Evolutionary conservation across 1,140 invertebrate species (phyloP).

Genomic region (Drosophila lacertosa): DNA sequence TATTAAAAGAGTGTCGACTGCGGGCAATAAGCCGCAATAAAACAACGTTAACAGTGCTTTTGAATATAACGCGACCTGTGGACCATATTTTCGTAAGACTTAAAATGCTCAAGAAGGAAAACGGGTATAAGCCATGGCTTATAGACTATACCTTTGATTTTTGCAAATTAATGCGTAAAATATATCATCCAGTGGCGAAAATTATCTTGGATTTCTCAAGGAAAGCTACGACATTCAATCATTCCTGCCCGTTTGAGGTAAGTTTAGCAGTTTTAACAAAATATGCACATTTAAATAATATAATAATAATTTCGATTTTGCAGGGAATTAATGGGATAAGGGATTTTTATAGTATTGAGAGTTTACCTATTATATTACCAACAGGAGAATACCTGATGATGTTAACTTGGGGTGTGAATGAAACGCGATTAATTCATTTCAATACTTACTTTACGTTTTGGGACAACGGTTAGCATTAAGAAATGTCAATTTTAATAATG

Average conservation of each 20-base stretch:
- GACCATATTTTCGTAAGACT: background rate
- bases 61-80: background rate
- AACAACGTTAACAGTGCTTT: constrained; percentile 37
- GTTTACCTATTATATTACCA: background rate
- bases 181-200: constrained; percentile 37
- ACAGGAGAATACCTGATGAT: no score
- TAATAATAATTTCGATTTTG: background rate
- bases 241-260: constrained; percentile 53
- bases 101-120: constrained; percentile 32
- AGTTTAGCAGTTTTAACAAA: background rate
- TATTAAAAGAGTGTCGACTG: constrained; percentile 32
- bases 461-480: no score
- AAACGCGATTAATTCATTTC: no score
- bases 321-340: constrained; percentile 42
- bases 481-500: no score
- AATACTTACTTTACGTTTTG: no score
- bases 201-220: constrained; percentile 40
- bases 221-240: constrained; percentile 50
- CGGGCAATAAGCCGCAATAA: constrained; percentile 34
- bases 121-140: constrained; percentile 40
- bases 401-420: no score
- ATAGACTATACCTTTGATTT: constrained; percentile 17
- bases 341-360: constrained; percentile 33
- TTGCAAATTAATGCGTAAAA: constrained; percentile 35
- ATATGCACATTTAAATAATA: background rate